Base-by-base conservation (phyloP, 2,113 vertebrate species). In the Psittacara wagleri region DNA sequence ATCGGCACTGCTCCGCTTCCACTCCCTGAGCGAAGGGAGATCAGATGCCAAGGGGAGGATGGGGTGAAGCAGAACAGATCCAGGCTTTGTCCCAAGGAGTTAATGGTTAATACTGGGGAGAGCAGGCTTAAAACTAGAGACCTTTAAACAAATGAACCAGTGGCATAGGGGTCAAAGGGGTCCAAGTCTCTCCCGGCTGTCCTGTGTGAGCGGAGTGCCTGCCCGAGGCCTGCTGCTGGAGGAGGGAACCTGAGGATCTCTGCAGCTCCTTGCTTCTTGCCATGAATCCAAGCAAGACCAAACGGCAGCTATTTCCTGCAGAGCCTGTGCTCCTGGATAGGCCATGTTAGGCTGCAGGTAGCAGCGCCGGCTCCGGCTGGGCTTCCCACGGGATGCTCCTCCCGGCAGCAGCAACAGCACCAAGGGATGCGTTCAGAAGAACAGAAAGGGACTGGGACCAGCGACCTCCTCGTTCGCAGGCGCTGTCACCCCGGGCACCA, bases 261-360 rank as follows among this genome's bases (percentile, higher is more conserved):
- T 29, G 22, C 59, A 84, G 17, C 28, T 92, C n/a, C 33, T 25
- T 2, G 59, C 43, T 70, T 39, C 33, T 27, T n/a, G 31, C 31
- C 1, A 0, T 7, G 52, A 63, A 49, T 33, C n/a, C 12, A 19
- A 67, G 16, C 14, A 37, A 18, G n/a, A 88, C 2, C 44, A 35
- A 79, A 67, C 25, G 13, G 44, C 74, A 46, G 51, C 5, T 12
- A 1, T 20, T 28, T 59, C 51, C 67, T 41, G 54, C 4, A 0
- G 13, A 5, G 18, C 9, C 1, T 23, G 19, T 10, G 39, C 66
- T 75, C 63, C 39, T 39, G 80, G 54, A 43, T 6, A 20, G 19
- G 24, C 20, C 2, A 0, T 12, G 18, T 46, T 10, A n/a, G 43
- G 29, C 23, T 17, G 41, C 43, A 8, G 31, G 48, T 3, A 20